phyloP scores from a whole-genome alignment of 1,140 invertebrate species.

The Caenorhabditis briggsae region DNA sequence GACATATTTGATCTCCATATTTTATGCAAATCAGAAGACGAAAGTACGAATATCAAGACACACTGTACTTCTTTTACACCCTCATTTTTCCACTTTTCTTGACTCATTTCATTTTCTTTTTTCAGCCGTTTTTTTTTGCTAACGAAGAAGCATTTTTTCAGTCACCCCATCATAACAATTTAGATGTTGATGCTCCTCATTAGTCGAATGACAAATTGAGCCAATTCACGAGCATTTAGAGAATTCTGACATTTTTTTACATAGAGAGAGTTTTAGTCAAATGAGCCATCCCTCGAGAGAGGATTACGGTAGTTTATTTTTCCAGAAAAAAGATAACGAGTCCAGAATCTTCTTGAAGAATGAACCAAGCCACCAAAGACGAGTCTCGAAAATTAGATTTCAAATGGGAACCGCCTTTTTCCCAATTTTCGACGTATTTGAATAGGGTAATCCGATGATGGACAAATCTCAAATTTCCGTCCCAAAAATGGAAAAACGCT shows the following conservation, averaged over 20 bases:
- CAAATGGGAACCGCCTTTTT: background rate
- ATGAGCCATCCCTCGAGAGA: background rate
- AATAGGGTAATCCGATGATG: constrained; percentile 20
- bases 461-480: constrained; percentile 43
- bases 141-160: background rate
- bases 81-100: background rate
- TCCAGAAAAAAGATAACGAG: background rate
- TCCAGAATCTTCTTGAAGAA: background rate
- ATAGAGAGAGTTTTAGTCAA: background rate
- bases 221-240: constrained; percentile 31
- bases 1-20: background rate
- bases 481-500: background rate
- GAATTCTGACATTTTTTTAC: background rate
- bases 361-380: background rate
- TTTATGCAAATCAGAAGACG: background rate
- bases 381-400: constrained; percentile 12
- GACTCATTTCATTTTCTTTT: background rate
- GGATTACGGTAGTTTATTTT: constrained; percentile 24
- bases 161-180: constrained; percentile 3
- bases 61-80: background rate
- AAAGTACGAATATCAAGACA: constrained; percentile 2
- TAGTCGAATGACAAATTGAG: constrained; percentile 39
- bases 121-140: background rate
- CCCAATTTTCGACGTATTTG: constrained; percentile 21
- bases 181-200: constrained; percentile 37